Evolutionary conservation across 2,888 invertebrate species (phyloP).

Genomic region (Diloba caeruleocephala): DNA sequence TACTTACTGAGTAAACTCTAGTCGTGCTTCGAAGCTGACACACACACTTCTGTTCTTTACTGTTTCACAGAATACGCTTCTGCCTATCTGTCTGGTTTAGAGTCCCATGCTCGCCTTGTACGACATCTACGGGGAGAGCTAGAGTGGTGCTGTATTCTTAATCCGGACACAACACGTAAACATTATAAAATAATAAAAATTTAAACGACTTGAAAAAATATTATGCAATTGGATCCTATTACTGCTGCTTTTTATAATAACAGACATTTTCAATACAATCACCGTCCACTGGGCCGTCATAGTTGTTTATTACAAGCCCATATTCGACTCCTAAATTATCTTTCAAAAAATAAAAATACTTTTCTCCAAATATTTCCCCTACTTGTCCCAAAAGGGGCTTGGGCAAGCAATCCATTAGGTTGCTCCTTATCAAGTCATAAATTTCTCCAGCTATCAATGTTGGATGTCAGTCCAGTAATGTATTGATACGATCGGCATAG

Average conservation of each 20-base stretch:
- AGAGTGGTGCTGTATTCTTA: too few relatives aligned
- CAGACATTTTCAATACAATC: slow-evolving; percentile 35
- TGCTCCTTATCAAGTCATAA: slow-evolving; percentile 80
- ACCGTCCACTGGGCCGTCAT: slow-evolving; percentile 28
- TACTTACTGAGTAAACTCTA: too few relatives aligned
- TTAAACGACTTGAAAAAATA: slow-evolving; percentile 6
- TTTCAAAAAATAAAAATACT: slow-evolving; percentile 24
- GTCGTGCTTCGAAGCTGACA: too few relatives aligned
- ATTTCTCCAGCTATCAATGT: slow-evolving; percentile 68
- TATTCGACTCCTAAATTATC: slow-evolving; percentile 45
- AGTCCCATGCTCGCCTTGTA: too few relatives aligned
- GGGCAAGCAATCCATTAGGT: slow-evolving; percentile 77
- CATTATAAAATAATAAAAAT: too few relatives aligned
- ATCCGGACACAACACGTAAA: too few relatives aligned
- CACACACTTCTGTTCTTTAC: too few relatives aligned
- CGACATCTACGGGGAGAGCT: too few relatives aligned
- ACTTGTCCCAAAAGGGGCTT: slow-evolving; percentile 18
- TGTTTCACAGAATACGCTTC: too few relatives aligned
- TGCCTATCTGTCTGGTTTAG: too few relatives aligned
- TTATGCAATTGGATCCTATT: slow-evolving; percentile 16
- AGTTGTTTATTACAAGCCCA: slow-evolving; percentile 44
- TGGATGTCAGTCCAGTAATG: slow-evolving; percentile 67
- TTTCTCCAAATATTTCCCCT: slow-evolving; percentile 19
- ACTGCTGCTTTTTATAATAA: slow-evolving; percentile 23
- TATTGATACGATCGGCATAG: slow-evolving; percentile 61